A percentile compares a stretch with the other conserved stretches of the same genome.
phyloP scores from a whole-genome alignment of 2,888 invertebrate species.

The Alviniconcha strummeri region DNA sequence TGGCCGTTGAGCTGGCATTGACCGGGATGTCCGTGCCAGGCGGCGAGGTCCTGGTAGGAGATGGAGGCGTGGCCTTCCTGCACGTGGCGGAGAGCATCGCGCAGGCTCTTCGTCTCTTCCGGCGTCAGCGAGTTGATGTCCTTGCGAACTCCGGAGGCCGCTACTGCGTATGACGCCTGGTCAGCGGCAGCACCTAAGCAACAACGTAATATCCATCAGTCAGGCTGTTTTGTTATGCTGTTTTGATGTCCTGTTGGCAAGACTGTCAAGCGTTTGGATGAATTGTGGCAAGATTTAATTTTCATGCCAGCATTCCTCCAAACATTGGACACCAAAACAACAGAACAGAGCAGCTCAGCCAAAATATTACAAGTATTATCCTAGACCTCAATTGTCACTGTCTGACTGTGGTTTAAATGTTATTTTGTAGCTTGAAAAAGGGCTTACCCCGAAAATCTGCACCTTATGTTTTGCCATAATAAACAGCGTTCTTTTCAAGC shows the following conservation, averaged over 20 bases:
- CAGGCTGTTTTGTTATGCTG: no score
- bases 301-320: no score
- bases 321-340: no score
- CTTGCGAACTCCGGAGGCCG: constrained; percentile 43
- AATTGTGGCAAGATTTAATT: no score
- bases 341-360: not conserved
- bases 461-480: no score
- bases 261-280: no score
- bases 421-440: not conserved
- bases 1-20: constrained; percentile 34
- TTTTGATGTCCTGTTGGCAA: no score
- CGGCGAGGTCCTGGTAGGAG: constrained; percentile 35
- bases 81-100: constrained; percentile 39
- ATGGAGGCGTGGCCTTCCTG: constrained; percentile 34
- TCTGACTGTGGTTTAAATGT: not conserved
- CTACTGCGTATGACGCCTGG: constrained; percentile 10
- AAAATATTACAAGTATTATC: not conserved
- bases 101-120: constrained; percentile 40
- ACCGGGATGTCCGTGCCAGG: constrained; percentile 43
- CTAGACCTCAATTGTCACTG: not conserved
- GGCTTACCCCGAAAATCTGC: no score
- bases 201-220: no score
- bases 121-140: constrained; percentile 40
- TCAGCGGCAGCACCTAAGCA: constrained; percentile 24
- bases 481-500: no score